phyloP scores from a whole-genome alignment of 2,888 invertebrate genomes.

The Linnaemya vulpina region DNA sequence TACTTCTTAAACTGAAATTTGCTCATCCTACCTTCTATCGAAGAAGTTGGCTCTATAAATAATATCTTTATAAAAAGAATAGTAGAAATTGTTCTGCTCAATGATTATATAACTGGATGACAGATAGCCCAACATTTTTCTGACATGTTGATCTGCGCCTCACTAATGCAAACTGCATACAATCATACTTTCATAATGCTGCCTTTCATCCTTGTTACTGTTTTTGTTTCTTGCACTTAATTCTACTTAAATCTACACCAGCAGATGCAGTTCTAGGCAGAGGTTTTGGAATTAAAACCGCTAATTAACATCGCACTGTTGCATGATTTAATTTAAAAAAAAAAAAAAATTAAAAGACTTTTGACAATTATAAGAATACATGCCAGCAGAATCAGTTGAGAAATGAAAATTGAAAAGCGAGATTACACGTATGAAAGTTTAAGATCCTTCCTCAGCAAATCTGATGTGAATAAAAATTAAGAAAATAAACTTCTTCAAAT shows the following conservation, averaged over 20 bases:
- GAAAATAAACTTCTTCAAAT: not conserved
- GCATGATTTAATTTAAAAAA: conserved; percentile 35
- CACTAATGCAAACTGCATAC: not conserved
- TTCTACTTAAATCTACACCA: not conserved
- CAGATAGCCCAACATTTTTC: no score
- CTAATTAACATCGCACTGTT: conserved; percentile 49
- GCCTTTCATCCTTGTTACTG: conserved; percentile 1
- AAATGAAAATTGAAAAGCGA: conserved; percentile 32
- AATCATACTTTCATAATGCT: conserved; percentile 15
- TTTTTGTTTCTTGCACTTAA: not conserved
- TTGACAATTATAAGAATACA: conserved; percentile 26
- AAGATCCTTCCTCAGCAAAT: not conserved
- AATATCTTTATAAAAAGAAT: no score
- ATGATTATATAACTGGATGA: no score
- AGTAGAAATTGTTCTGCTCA: no score
- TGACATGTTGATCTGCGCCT: not conserved
- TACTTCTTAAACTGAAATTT: no score
- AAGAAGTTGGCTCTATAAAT: no score
- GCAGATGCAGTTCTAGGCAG: not conserved
- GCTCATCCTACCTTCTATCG: no score
- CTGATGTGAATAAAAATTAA: not conserved
- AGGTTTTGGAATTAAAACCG: conserved; percentile 35
- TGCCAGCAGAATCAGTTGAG: conserved; percentile 19
- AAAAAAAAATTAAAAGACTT: conserved; percentile 31
- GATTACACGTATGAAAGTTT: not conserved